Conservation (phyloP, 2,797 vertebrate species). For the Xyrichtys novacula region DNA sequence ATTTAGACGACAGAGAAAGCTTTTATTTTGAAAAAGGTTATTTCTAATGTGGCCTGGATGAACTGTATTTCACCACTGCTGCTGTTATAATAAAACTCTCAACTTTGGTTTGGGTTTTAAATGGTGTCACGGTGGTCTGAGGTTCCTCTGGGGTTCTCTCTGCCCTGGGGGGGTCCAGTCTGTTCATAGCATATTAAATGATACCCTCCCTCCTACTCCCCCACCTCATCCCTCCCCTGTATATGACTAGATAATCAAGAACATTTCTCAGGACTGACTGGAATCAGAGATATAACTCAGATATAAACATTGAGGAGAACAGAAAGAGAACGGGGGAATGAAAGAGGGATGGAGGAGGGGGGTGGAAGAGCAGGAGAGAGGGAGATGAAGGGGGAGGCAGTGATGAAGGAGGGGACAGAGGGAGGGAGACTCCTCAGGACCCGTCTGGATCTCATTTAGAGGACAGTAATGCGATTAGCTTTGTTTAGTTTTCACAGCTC, state of each 20-base stretch:
- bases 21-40: conserved; percentile 1
- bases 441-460: conserved; percentile 86
- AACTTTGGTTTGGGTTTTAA: conserved; percentile 20
- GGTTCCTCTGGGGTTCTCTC: conserved; percentile 37
- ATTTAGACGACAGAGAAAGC: not conserved
- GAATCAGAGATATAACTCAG: conserved; percentile 60
- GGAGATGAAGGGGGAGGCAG: conserved; percentile 9
- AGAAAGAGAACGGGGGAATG: conserved; percentile 6
- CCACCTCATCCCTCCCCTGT: no score
- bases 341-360: not conserved
- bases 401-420: not conserved
- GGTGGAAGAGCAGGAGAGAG: no score
- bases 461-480: conserved; percentile 87
- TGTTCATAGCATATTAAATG: conserved; percentile 41
- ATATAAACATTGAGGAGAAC: conserved; percentile 51
- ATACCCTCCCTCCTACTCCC: conserved; percentile 21
- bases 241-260: conserved; percentile 62
- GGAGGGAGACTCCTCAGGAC: conserved; percentile 50
- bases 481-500: conserved; percentile 89
- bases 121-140: conserved; percentile 32
- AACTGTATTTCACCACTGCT: not conserved
- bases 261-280: conserved; percentile 49
- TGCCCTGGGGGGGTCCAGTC: conserved; percentile 28
- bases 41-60: not conserved
- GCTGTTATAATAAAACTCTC: not conserved